Evolutionary conservation across 1,140 invertebrate genomes (phyloP), one percentile per base, ranked within the genome.

Genomic region (Asbolus verrucosus): DNA sequence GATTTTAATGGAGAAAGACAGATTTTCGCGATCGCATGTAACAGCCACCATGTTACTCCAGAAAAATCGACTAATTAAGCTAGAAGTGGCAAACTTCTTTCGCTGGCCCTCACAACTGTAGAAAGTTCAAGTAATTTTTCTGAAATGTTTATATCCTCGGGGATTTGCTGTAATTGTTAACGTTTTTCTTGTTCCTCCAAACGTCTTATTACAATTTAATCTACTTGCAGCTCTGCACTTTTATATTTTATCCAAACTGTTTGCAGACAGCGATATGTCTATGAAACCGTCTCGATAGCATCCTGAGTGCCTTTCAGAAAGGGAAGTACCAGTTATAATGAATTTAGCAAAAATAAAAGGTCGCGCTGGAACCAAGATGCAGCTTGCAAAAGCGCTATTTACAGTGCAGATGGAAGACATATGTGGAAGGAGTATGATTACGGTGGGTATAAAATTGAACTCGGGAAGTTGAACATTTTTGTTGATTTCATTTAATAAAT

Each of bases 401-500:
- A 21, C 43, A 50, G 9, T 18, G 11, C 46, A 54, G 8, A 54
- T n/a, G n/a, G n/a, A 54, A 54, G 21, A 27, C 46, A 54, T 54
- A 27, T 27, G 6, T 11, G 18, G 21, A 14, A 27, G 13, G 1
- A 18, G 43, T 50, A 50, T 19, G 9, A 50, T 50, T 19, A 21
- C 46, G 3, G 24, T 27, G 3, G 19, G 46, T 27, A 16, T 27
- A 54, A 54, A 21, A 54, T 54, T 54, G 46, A 54, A 27, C 27
- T 54, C 46, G 27, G 46, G 46, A 54, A 54, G 46, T 27, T 54
- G n/a, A 21, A 19, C n/a, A 54, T 54, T 54, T 54, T 54, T 54
- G 24, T 21, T n/a, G 19, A 27, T 54, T 54, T 54, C 46, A 54
- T 54, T 54, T 54, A 54, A 54, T 54, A 54, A 54, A 54, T 54